Base-by-base conservation (phyloP, 2,888 invertebrate species). In the Tenthredo scrophulariae region DNA sequence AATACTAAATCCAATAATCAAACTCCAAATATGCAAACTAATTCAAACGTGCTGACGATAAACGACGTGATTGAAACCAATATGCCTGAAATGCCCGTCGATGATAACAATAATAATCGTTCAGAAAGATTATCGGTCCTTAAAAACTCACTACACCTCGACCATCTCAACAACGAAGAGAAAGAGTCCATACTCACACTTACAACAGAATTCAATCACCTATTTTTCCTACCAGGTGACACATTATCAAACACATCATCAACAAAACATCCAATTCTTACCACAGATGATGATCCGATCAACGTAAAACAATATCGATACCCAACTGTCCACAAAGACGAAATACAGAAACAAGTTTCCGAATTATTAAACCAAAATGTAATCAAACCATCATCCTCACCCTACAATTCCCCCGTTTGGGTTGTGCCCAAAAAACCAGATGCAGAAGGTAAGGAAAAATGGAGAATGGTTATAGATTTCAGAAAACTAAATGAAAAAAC, bases 351-450 rank as follows among this genome's bases (percentile, higher is more conserved):
- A 72, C 72, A 72, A 29, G 72, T 72, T 37, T 33, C 37, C 9
- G 40, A 72, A 10, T 40, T 40, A 37, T 5, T 40, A 40, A n/a
- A 37, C n/a, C n/a, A n/a, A 22, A 7, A 15, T 37, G 37, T 72
- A 7, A 72, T 72, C 72, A 15, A 40, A 7, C 72, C 72, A 15
- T 72, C 37, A 72, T 37, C n/a, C n/a, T 72, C 43, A 72, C 72
- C 40, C 18, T 72, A 40, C 50, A n/a, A n/a, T n/a, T n/a, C n/a
- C 9, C 86, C 85, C 13, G 70, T 86, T 9, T 88, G 85, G 86
- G 50, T 86, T 22, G 86, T 86, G 18, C 75, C 85, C 5, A 86
- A 86, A 77, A 86, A 86, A 18, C 54, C 54, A 54, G 54, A 54
- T 2, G 54, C 54, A 0, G 18, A 54, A n/a, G 54, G 54, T 2